Evolutionary conservation across 2,113 vertebrate species (phyloP), one percentile per base, ranked within the genome.

Genomic region (Pseudonaja textilis): DNA sequence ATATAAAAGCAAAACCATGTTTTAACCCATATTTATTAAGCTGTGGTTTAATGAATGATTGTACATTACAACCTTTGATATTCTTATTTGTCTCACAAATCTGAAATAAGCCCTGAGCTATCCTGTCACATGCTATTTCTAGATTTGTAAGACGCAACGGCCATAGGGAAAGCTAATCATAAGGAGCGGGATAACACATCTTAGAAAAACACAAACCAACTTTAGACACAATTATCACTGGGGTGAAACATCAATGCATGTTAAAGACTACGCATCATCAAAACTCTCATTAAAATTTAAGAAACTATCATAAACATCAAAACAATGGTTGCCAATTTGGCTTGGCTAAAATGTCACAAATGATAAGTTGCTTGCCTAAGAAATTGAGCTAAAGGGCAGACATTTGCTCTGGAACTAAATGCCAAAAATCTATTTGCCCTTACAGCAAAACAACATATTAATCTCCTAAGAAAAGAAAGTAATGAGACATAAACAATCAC

Each of bases 31-130:
- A 94, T 93, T 93, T 94, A 93, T 91, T 94, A 94, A 93, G 94
- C 93, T 95, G 93, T 92, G 92, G 1, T 90, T 2, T 90, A 94
- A 94, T 92, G 95, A 95, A 95, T 95, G 88, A 93, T 56, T 89
- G 23, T 64, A 93, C 94, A 69, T 95, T 25, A 92, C 52, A 95
- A 81, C 1, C 34, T 93, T 93, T 89, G 34, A 5, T 95, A 94
- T 95, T 96, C 50, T 92, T 23, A 18, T 88, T 91, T 91, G 92
- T 93, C 85, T 59, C 54, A 85, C 16, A 92, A 56, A 56, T 81
- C 20, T 45, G 64, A 85, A 88, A 85, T 81, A 57, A 92, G 7
- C 16, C 42, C 69, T 85, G 26, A 50, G 25, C 54, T 22, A 85
- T 90, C 8, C 90, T 42, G 93, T 93, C 45, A 52, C 86, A 16